Base-by-base conservation (phyloP, 2,888 invertebrate species). In the Pterostichus madidus region DNA sequence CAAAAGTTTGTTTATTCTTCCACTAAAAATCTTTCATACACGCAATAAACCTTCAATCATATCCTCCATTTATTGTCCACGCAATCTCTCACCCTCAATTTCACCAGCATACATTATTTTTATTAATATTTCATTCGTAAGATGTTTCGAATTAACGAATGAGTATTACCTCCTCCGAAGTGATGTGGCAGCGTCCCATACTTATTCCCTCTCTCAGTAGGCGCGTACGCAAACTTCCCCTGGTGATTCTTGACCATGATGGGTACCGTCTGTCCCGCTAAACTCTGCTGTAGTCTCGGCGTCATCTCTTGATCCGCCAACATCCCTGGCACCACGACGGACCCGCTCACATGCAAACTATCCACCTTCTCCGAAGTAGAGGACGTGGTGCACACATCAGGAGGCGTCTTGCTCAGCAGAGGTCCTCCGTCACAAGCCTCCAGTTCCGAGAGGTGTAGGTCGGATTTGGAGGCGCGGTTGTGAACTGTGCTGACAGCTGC, bases 191-290 rank as follows among this genome's bases (percentile, higher is more conserved):
- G 32, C 35, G 83, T 83, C 11, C 77, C 77, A 53, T 64, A 83
- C 39, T 75, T 84, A 86, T 84, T 87, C 84, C 82, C 82, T 80
- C 82, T 83, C 79, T 83, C 85, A 17, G 87, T 85, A 8, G 86
- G 85, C 35, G 87, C 86, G 83, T 87, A 89, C 13, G 68, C 11
- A 46, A 75, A 81, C 49, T 81, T 81, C 5, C 81, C 81, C 11
- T 31, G 31, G 84, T 88, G 88, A 84, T 88, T 89, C 84, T 90
- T 90, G 61, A 91, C 89, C 17, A 89, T 90, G 77, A 91, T 91
- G 39, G 91, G 91, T 73, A 91, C 88, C 5, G 91, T 91, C 84
- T 90, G 90, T 5, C 90, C 90, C n/a, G 90, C 90, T 68, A 90
- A 86, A 17, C 84, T 85, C 83, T 83, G 85, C 84, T 75, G 85